Conservation (phyloP, 2,888 invertebrate genomes). For the Tetramorium bicarinatum region DNA sequence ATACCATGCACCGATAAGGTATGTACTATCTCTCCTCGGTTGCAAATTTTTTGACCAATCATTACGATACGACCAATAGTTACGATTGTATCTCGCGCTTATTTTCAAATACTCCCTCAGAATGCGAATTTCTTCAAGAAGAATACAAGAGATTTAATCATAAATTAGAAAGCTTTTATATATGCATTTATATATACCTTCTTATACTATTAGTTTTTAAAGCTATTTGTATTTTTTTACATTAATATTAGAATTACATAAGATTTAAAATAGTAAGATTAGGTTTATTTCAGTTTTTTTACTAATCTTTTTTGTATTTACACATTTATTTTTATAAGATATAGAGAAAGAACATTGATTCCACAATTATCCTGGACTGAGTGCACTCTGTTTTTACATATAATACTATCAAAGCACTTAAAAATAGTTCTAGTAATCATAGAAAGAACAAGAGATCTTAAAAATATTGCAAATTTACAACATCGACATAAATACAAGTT, state of each 20-base stretch:
- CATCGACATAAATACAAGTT: not conserved
- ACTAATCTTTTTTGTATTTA: conserved; percentile 6
- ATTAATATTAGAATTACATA: not conserved
- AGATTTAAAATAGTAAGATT: not conserved
- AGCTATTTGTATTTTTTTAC: not conserved
- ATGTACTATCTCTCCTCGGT: not conserved
- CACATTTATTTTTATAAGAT: not conserved
- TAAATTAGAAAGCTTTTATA: not conserved
- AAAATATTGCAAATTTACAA: not conserved
- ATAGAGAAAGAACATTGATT: not conserved
- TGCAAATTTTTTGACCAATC: not conserved
- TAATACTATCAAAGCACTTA: not conserved
- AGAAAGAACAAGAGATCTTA: not conserved
- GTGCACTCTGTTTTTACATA: not conserved
- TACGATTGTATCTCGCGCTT: not conserved
- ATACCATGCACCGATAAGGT: not conserved
- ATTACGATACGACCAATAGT: too few species aligned
- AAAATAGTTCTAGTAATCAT: not conserved
- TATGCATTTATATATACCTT: not conserved
- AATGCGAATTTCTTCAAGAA: not conserved
- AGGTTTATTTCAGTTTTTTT: not conserved
- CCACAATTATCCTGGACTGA: not conserved
- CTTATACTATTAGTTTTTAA: not conserved
- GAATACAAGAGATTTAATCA: not conserved
- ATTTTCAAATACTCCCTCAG: not conserved